phyloP scores from a whole-genome alignment of 2,888 invertebrate genomes.

The Ptilodon capucinus region DNA sequence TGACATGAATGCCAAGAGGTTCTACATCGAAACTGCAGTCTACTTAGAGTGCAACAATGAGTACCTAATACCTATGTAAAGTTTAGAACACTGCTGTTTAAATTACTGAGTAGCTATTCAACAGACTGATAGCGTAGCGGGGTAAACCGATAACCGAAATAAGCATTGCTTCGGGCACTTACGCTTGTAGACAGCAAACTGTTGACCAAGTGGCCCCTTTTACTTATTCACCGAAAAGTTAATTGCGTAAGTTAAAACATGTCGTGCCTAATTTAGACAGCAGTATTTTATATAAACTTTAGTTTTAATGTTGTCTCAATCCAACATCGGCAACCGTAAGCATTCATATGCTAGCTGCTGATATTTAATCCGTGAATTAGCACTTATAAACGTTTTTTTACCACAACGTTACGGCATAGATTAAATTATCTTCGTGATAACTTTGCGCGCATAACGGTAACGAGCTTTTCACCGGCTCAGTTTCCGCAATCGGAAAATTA shows the following conservation, averaged over 20 bases:
- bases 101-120: not conserved
- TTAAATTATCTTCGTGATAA: not conserved
- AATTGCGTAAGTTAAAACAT: not conserved
- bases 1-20: not conserved
- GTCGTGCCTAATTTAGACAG: not conserved
- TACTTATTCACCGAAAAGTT: not conserved
- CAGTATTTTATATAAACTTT: not conserved
- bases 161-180: not conserved
- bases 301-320: not conserved
- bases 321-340: not conserved
- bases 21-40: not conserved
- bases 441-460: not conserved
- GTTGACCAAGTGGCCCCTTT: not conserved
- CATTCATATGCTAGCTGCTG: not conserved
- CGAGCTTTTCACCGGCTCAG: slow-evolving; percentile 12
- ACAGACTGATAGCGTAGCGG: too few species aligned
- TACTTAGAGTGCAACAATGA: not conserved
- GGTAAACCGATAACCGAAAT: not conserved
- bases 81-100: not conserved
- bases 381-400: not conserved
- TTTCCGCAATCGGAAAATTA: slow-evolving; percentile 33
- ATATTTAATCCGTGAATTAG: not conserved
- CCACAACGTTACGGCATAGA: not conserved
- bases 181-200: not conserved
- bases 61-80: too few species aligned